Evolutionary conservation across 2,113 vertebrate genomes (phyloP).

Genomic region (Syngnathus typhle): DNA sequence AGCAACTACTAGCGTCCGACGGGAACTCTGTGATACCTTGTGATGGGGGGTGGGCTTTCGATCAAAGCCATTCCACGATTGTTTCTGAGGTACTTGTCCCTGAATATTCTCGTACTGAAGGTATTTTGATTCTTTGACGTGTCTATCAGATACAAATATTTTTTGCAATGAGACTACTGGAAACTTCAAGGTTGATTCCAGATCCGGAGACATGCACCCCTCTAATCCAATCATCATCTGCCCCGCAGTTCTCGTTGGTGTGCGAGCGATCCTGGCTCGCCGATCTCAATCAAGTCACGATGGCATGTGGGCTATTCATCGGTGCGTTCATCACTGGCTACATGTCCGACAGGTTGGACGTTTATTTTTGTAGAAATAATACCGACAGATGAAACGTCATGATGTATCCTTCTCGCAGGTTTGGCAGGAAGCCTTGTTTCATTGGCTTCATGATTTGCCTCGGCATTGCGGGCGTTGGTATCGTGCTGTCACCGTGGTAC

Average conservation of each 20-base stretch:
- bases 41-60: conserved; percentile 15
- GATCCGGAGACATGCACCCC: no score
- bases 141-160: no score
- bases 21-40: background rate
- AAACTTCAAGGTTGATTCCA: background rate
- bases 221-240: no score
- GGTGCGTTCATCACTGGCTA: conserved; percentile 22
- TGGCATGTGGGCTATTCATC: conserved; percentile 19
- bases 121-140: no score
- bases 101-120: no score
- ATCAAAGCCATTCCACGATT: conserved; percentile 4
- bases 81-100: conserved; percentile 15
- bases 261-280: conserved; percentile 25
- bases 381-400: background rate
- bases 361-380: background rate
- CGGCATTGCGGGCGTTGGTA: conserved; percentile 11
- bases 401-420: conserved; percentile 4
- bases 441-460: conserved; percentile 16
- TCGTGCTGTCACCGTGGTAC: conserved; percentile 25
- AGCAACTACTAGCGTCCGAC: conserved; percentile 8
- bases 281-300: conserved; percentile 14
- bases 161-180: no score
- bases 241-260: conserved; percentile 22
- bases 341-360: conserved; percentile 20
- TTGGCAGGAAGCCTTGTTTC: conserved; percentile 33